These are phyloP conservation scores for Odontesthes bonariensis DNA, from an alignment of 2,113 vertebrate species.

Conservation along the genomic window DNA sequence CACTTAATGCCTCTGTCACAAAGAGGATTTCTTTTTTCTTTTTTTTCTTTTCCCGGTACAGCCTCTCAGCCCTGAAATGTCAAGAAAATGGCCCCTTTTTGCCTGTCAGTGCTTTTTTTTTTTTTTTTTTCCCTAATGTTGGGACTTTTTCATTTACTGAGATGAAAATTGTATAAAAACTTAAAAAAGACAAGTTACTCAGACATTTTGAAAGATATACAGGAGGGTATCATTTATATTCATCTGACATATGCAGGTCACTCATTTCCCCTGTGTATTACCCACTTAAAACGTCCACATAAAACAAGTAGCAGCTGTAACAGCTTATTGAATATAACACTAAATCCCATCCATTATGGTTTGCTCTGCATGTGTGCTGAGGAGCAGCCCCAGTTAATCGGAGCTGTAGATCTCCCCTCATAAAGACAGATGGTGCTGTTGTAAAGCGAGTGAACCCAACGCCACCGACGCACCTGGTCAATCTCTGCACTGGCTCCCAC, in stretches of 20 bases:
- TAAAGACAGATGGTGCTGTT: constrained; percentile 80
- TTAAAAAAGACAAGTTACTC: constrained; percentile 21
- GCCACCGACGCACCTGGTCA: constrained; percentile 29
- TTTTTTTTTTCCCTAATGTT: not conserved
- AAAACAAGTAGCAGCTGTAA: constrained; percentile 9
- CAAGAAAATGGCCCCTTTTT: not conserved
- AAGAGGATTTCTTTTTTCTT: constrained; percentile 35
- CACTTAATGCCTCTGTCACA: constrained; percentile 52
- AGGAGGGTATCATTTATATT: constrained; percentile 16
- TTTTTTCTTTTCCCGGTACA: constrained; percentile 6
- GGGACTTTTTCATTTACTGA: not conserved
- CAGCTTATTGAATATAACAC: not conserved
- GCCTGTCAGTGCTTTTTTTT: not conserved
- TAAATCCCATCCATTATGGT: constrained; percentile 11
- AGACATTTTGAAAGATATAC: constrained; percentile 12
- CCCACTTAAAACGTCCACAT: constrained; percentile 10
- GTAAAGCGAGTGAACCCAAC: constrained; percentile 58
- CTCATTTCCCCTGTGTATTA: constrained; percentile 10
- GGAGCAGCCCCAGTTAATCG: not conserved
- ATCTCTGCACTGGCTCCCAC: constrained; percentile 12
- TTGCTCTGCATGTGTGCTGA: not conserved
- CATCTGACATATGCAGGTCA: constrained; percentile 17
- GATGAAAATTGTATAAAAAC: constrained; percentile 33
- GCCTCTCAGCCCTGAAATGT: constrained; percentile 21
- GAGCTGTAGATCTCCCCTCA: constrained; percentile 15